phyloP scores from a whole-genome alignment of 2,113 vertebrate species.

The Cricetomys ansorgei region DNA sequence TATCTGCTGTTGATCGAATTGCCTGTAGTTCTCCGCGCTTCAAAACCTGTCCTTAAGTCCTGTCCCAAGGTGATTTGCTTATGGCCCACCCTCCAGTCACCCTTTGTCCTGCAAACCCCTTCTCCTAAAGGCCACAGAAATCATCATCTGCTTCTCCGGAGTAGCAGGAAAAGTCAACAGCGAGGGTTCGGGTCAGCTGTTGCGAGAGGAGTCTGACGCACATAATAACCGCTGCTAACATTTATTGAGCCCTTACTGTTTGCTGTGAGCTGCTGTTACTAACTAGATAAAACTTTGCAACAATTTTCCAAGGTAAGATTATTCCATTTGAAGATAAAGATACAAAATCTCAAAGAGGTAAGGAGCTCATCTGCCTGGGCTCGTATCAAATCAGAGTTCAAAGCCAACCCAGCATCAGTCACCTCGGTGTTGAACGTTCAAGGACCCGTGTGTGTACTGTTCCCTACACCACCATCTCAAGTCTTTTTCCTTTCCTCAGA shows the following conservation, averaged over 20 bases:
- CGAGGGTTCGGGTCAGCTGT: background rate
- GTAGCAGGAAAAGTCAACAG: background rate
- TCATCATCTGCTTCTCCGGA: background rate
- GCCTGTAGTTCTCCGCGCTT: background rate
- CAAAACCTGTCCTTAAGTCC: background rate
- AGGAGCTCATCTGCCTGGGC: background rate
- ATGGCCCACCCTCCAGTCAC: background rate
- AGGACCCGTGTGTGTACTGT: background rate
- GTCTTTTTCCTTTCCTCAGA: background rate
- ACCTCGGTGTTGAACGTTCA: background rate
- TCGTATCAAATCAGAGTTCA: slow-evolving; percentile 4
- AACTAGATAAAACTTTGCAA: background rate
- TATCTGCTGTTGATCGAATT: background rate
- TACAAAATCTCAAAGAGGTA: slow-evolving; percentile 40
- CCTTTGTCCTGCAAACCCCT: background rate
- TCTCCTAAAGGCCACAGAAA: background rate
- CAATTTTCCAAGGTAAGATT: background rate
- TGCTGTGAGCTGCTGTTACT: background rate
- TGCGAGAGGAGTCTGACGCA: background rate
- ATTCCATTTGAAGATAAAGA: background rate
- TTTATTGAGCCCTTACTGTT: background rate
- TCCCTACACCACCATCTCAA: background rate
- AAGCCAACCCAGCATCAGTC: background rate
- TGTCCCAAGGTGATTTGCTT: background rate
- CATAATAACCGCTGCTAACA: background rate